phyloP scores from a whole-genome alignment of 2,797 vertebrate species.

The Cryptoprocta ferox region DNA sequence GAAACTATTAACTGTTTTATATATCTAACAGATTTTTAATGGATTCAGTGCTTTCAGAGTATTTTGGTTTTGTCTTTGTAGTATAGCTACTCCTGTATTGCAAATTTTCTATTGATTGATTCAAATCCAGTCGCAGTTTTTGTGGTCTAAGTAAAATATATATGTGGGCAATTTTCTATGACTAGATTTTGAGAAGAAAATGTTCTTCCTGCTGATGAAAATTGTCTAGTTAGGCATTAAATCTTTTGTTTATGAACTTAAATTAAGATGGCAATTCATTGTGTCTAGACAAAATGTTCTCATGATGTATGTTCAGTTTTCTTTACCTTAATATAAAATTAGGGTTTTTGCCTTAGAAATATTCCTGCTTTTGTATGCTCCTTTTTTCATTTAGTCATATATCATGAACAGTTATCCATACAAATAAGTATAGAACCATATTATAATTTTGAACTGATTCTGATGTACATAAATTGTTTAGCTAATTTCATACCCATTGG shows the following conservation, averaged over 20 bases:
- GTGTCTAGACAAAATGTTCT: slow-evolving; percentile 73
- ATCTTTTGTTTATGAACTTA: slow-evolving; percentile 59
- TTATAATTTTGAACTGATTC: slow-evolving; percentile 51
- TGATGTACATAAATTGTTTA: slow-evolving; percentile 7
- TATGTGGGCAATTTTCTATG: slow-evolving; percentile 34
- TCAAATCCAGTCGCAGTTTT: slow-evolving; percentile 61
- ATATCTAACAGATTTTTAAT: neutral
- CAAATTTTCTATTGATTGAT: slow-evolving; percentile 59
- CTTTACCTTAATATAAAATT: slow-evolving; percentile 42
- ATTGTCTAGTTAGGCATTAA: slow-evolving; percentile 43
- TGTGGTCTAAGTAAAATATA: slow-evolving; percentile 57
- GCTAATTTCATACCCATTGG: neutral
- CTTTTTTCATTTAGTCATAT: slow-evolving; percentile 36
- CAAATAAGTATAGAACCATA: neutral
- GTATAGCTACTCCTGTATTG: neutral
- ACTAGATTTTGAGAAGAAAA: slow-evolving; percentile 49
- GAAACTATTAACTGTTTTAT: neutral
- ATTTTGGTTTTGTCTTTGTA: slow-evolving; percentile 30
- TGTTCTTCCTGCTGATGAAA: slow-evolving; percentile 70
- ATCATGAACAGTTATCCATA: neutral
- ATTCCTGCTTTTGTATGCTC: neutral
- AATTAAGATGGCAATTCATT: slow-evolving; percentile 58
- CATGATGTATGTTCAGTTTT: slow-evolving; percentile 48
- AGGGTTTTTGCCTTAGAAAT: slow-evolving; percentile 39
- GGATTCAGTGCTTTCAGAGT: neutral